A percentile compares a stretch with the other conserved stretches of the same genome.
Conservation (phyloP, 2,113 vertebrate genomes). For the Crocuta crocuta region DNA sequence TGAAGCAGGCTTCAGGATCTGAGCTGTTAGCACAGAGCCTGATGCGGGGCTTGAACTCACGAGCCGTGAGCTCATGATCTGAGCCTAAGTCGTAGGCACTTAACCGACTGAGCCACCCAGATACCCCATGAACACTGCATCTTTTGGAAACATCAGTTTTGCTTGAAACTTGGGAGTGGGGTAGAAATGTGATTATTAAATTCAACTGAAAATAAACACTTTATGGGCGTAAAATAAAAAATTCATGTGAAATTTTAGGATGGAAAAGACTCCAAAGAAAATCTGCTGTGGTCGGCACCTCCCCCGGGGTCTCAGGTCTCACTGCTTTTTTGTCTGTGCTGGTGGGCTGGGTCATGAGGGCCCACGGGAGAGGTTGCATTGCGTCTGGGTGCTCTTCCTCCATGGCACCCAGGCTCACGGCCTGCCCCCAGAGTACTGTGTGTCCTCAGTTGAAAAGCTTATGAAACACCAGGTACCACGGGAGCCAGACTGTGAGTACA, state of each 20-base stretch:
- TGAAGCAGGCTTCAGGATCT: too few species aligned
- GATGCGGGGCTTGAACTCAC: too few species aligned
- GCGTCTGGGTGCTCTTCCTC: background rate
- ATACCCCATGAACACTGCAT: background rate
- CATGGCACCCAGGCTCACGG: accelerated
- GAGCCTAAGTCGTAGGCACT: too few species aligned
- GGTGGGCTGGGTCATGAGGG: background rate
- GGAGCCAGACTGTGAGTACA: background rate
- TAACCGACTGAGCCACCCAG: too few species aligned
- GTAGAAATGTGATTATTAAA: background rate
- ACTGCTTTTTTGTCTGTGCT: background rate
- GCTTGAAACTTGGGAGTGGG: background rate
- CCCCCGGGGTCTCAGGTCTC: background rate
- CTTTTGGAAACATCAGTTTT: background rate
- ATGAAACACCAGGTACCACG: background rate
- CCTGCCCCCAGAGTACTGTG: background rate
- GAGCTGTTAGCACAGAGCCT: too few species aligned
- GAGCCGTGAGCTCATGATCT: too few species aligned
- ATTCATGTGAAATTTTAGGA: background rate
- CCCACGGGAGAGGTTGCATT: accelerated
- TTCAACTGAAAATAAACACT: background rate
- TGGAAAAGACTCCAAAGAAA: background rate
- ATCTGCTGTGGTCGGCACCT: background rate
- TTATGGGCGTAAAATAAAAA: background rate
- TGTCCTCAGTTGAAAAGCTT: background rate